A percentile compares a stretch with the other conserved stretches of the same genome.
Evolutionary conservation across 1,140 invertebrate species (phyloP).

Genomic region (Nymphalis io): DNA sequence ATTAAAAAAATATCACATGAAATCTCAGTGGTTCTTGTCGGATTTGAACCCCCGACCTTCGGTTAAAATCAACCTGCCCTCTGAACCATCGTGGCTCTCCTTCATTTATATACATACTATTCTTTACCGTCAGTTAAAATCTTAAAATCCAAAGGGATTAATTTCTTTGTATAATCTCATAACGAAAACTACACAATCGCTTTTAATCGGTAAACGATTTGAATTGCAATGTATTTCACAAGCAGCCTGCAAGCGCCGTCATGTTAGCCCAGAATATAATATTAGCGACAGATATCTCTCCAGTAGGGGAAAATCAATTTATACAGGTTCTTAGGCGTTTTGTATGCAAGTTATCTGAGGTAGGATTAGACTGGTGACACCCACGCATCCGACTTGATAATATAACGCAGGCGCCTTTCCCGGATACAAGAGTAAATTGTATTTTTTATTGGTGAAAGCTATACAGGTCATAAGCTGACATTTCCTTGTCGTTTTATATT

Average conservation of each 20-base stretch:
- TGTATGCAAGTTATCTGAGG: background rate
- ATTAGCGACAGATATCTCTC: background rate
- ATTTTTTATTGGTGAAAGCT: slow-evolving; percentile 13
- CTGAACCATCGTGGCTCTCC: too few species aligned
- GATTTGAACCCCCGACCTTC: too few species aligned
- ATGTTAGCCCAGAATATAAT: too few species aligned
- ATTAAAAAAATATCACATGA: too few species aligned
- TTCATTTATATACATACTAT: too few species aligned
- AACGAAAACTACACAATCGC: too few species aligned
- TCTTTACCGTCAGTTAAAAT: too few species aligned
- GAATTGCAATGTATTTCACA: background rate
- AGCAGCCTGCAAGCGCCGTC: background rate
- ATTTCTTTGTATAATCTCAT: too few species aligned
- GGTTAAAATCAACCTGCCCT: too few species aligned
- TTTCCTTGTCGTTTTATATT: background rate
- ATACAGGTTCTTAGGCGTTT: background rate
- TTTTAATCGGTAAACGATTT: too few species aligned
- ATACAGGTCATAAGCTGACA: background rate
- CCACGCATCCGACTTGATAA: slow-evolving; percentile 4
- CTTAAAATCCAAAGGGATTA: too few species aligned
- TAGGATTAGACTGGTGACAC: background rate
- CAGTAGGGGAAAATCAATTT: slow-evolving; percentile 1
- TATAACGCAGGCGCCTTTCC: slow-evolving; percentile 1
- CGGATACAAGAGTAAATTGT: slow-evolving; percentile 1
- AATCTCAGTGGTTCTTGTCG: too few species aligned